Base-by-base conservation (phyloP, 1,140 invertebrate species). In the Mercenaria mercenaria region DNA sequence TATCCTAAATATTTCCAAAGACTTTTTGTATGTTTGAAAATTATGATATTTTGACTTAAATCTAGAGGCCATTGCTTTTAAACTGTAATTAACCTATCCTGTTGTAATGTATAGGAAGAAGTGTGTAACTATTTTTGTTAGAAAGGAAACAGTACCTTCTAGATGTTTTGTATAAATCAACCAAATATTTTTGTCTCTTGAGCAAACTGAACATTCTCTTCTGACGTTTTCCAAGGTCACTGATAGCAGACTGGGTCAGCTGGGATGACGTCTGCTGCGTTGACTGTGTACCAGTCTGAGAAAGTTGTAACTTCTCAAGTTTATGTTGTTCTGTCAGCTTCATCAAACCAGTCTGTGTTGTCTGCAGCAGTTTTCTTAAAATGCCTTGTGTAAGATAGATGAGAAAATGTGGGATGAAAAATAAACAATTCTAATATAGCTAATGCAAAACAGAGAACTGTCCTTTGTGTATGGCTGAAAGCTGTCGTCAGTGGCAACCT, bases 151-250 rank as follows among this genome's bases (percentile, higher is more conserved):
- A n/a, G n/a, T 74, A 87, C 85, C 76, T 87, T 64, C 41, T 79
- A 11, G 20, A 8, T 32, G 74, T 50, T 79, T 79, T 87, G n/a
- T 39, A 76, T 23, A 87, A 47, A 29, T 87, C 85, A 13, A 87
- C 41, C 15, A 87, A 56, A 18, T 37, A 56, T 64, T 76, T 87
- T 29, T 87, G 85, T 39, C 85, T 41, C 67, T 87, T 87, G n/a
- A 87, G 47, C 37, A 77, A 41, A 76, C 4, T 39, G 11, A 87
- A 87, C 0, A 87, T 74, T 20, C 59, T 39, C 37, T 37, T 72
- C 32, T 87, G 85, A 43, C 85, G n/a, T n/a, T 67, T 77, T 29
- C 56, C 74, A 39, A 87, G 74, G 43, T 87, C 76, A 26, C 34
- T 76, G 15, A 85, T 3, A 29, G 85, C 85, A 26, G 41, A 47